These are phyloP conservation scores for Helostoma temminkii DNA, from an alignment of 2,797 vertebrate genomes.

Conservation along the genomic window DNA sequence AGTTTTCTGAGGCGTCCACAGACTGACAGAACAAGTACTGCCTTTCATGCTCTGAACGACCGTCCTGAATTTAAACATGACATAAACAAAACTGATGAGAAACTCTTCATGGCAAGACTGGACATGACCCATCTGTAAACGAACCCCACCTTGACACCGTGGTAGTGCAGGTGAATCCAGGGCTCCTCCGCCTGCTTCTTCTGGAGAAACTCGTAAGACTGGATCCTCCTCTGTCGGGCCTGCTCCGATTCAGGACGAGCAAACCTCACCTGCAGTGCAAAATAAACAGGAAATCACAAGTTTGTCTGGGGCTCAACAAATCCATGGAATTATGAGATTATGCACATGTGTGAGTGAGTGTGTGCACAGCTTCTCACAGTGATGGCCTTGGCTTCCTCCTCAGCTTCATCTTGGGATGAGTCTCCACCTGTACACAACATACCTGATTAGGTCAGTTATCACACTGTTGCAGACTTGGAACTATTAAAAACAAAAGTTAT, in stretches of 20 bases:
- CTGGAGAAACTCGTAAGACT: constrained; percentile 97
- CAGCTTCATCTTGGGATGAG: constrained; percentile 98
- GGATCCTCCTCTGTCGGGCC: constrained; percentile 93
- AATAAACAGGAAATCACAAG: fast-evolving
- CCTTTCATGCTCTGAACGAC: constrained; percentile 94
- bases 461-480: too few species aligned
- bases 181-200: constrained; percentile 98
- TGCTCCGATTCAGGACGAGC: constrained; percentile 95
- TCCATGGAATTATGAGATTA: background rate
- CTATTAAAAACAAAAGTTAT: too few species aligned
- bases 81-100: background rate
- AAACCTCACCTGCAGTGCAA: constrained; percentile 89
- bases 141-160: constrained; percentile 85
- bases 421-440: constrained; percentile 88
- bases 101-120: background rate
- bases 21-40: constrained; percentile 97
- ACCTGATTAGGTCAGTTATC: too few species aligned
- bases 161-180: constrained; percentile 94
- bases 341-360: background rate
- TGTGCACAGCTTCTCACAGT: constrained; percentile 84
- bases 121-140: background rate
- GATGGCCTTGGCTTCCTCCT: constrained; percentile 96
- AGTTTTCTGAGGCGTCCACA: constrained; percentile 87
- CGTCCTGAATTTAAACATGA: constrained; percentile 83
- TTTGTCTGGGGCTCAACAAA: background rate